Conservation (phyloP, 2,113 vertebrate species). For the Triplophysa siluroides region DNA sequence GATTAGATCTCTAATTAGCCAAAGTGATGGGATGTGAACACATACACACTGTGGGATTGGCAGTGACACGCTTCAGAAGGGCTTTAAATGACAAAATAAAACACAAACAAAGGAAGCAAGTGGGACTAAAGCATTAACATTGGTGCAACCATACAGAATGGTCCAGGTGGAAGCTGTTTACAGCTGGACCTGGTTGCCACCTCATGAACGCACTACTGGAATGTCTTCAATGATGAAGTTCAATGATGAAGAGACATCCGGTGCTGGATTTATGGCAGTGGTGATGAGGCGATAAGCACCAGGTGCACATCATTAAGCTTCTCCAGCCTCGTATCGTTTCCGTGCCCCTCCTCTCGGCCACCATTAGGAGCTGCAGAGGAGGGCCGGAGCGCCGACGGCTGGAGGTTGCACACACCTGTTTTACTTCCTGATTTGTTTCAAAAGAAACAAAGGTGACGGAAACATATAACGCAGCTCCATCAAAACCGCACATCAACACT, state of each 20-base stretch:
- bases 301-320: slow-evolving; percentile 15
- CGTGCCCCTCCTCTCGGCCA: neutral
- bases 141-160: neutral
- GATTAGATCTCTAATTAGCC: slow-evolving; percentile 56
- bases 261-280: neutral
- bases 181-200: neutral
- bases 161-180: too few species aligned
- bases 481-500: slow-evolving; percentile 6
- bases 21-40: neutral
- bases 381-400: neutral
- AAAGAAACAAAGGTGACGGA: slow-evolving; percentile 22
- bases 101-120: neutral
- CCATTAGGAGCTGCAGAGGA: neutral
- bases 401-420: slow-evolving; percentile 19
- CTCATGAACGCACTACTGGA: neutral
- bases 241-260: neutral
- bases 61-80: slow-evolving; percentile 12
- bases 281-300: neutral
- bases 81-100: slow-evolving; percentile 24
- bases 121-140: neutral
- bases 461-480: slow-evolving; percentile 28
- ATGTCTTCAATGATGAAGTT: neutral
- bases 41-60: slow-evolving; percentile 26
- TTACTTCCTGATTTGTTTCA: slow-evolving; percentile 55
- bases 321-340: slow-evolving; percentile 1